phyloP scores from a whole-genome alignment of 2,888 invertebrate genomes.

The Plutella xylostella region DNA sequence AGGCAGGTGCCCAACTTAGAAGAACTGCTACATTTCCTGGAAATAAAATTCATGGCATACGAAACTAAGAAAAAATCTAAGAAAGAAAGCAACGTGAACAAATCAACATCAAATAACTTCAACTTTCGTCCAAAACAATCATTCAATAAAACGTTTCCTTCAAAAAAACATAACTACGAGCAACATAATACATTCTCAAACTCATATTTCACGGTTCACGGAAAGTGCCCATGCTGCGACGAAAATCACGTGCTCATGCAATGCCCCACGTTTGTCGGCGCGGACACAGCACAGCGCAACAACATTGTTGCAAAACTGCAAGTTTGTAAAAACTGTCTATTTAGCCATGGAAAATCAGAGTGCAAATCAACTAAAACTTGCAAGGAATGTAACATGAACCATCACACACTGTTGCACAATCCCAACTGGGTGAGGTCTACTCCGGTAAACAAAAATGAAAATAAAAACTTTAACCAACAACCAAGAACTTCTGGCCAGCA shows the following conservation, averaged over 20 bases:
- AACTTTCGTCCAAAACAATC: background rate
- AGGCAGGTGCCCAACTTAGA: slow-evolving; percentile 9
- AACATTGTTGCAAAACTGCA: slow-evolving; percentile 11
- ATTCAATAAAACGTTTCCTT: slow-evolving; percentile 1
- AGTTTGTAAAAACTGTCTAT: slow-evolving; percentile 18
- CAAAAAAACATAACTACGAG: too few species aligned
- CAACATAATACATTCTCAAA: too few species aligned
- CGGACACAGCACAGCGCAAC: background rate
- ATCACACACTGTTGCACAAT: slow-evolving; percentile 18
- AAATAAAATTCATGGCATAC: slow-evolving; percentile 16
- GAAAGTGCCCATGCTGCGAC: slow-evolving; percentile 15
- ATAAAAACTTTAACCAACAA: too few species aligned
- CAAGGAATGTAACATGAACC: slow-evolving; percentile 15
- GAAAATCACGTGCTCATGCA: slow-evolving; percentile 13
- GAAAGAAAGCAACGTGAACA: background rate
- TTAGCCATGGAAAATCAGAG: slow-evolving; percentile 10
- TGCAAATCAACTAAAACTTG: slow-evolving; percentile 16
- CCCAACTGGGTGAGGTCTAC: too few species aligned
- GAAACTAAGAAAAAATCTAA: slow-evolving; percentile 12
- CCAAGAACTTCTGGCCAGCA: too few species aligned
- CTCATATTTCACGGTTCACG: too few species aligned
- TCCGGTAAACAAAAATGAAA: too few species aligned
- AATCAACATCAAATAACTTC: background rate
- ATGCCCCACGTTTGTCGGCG: slow-evolving; percentile 12
- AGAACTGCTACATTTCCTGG: slow-evolving; percentile 15